These are phyloP conservation scores for Nomia melanderi DNA, from an alignment of 1,140 invertebrate genomes.

Conservation along the genomic window DNA sequence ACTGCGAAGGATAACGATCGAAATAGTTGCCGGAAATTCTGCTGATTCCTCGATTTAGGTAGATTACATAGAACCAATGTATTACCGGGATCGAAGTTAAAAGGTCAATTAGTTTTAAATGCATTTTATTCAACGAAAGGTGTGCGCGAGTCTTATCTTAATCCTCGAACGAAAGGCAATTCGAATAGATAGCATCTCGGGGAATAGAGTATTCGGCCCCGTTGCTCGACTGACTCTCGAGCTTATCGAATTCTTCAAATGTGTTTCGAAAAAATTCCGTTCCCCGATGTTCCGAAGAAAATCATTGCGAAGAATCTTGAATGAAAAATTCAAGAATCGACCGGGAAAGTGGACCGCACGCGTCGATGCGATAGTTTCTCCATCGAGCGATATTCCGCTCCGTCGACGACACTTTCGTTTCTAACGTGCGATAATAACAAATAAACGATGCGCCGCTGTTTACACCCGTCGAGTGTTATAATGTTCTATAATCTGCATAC, in stretches of 20 bases:
- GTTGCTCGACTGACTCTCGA: background rate
- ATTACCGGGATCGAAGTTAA: background rate
- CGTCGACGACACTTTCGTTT: too few species aligned
- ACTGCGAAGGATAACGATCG: background rate
- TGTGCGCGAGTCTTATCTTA: background rate
- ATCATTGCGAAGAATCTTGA: too few species aligned
- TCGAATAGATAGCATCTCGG: conserved; percentile 1
- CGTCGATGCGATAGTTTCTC: too few species aligned
- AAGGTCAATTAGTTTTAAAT: conserved; percentile 1
- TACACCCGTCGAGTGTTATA: too few species aligned
- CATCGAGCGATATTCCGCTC: too few species aligned
- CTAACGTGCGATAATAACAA: too few species aligned
- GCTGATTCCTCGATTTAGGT: background rate
- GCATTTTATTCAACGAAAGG: background rate
- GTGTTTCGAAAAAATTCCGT: background rate
- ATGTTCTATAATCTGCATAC: too few species aligned
- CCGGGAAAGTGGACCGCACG: background rate
- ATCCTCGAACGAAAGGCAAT: conserved; percentile 1
- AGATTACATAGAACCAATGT: background rate
- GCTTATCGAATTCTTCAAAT: background rate
- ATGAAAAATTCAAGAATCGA: background rate
- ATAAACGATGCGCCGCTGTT: too few species aligned
- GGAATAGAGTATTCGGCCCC: background rate
- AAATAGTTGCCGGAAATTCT: background rate
- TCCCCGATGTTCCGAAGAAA: too few species aligned